Evolutionary conservation across 2,797 vertebrate species (phyloP), one percentile per base, ranked within the genome.

Genomic region (Pogoniulus pusillus): DNA sequence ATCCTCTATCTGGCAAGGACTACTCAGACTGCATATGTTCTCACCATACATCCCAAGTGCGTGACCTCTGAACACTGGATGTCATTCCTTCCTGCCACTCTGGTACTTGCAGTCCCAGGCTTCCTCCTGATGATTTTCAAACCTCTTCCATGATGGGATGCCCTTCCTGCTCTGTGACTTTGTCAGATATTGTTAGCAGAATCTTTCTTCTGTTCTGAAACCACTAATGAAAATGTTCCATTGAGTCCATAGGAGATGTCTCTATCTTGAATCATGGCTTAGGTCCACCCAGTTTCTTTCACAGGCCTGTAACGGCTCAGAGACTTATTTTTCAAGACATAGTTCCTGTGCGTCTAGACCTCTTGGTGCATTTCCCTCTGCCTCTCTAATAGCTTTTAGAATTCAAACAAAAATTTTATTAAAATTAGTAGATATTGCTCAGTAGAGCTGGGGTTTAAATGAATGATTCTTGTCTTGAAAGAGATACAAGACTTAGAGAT

Each of bases 31-130:
- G 55, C 64, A 77, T n/a, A 7, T 0, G 1, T 51, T 85, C 65
- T 68, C 51, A 77, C 29, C 3, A 3, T 12, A 35, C 0, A 0
- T 41, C 41, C 18, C 35, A 54, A 10, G 32, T 29, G 8, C 1
- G 2, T 27, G 4, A 41, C 24, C 43, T 64, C 43, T 58, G 69
- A 55, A 58, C 13, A 12, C 7, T 30, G 45, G 13, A 51, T 60
- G 85, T 82, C 34, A 43, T 73, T 58, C 69, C 58, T 65, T 41
- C 37, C 79, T 49, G 6, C 22, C 49, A 37, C 41, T 63, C 70
- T 34, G 23, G 29, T 60, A 62, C 22, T 79, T 23, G 6, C 13
- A 80, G 26, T 74, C 16, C 35, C 65, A 76, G 26, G 16, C 12
- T 75, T 83, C 37, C 55, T 66, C 18, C 20, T 55, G 45, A 22